phyloP scores from a whole-genome alignment of 2,888 invertebrate species.

The Lepeophtheirus nordmannii region DNA sequence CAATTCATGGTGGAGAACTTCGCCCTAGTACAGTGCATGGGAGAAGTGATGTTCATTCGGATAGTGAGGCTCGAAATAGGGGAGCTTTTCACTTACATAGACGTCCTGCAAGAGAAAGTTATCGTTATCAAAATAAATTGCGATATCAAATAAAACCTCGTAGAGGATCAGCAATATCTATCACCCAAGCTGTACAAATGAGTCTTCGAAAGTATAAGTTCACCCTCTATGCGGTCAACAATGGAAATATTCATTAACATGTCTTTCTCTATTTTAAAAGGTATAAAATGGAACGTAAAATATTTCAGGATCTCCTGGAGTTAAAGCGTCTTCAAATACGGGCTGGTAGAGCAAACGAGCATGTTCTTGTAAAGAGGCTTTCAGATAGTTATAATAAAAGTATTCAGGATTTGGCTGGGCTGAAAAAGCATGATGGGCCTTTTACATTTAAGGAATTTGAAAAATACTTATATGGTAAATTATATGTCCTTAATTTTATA shows the following conservation, averaged over 20 bases:
- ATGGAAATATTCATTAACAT: background rate
- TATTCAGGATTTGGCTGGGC: conserved; percentile 46
- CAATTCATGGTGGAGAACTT: too few species aligned
- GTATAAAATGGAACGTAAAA: conserved; percentile 75
- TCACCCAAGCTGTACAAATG: conserved; percentile 69
- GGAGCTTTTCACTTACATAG: too few species aligned
- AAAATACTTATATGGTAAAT: conserved; percentile 58
- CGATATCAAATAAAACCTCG: too few species aligned
- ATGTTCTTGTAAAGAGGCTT: conserved; percentile 67
- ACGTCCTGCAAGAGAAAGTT: too few species aligned
- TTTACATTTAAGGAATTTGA: conserved; percentile 50
- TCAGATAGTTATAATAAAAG: conserved; percentile 67
- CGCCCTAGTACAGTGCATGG: too few species aligned
- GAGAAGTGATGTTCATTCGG: too few species aligned
- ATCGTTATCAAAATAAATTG: too few species aligned
- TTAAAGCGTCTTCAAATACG: conserved; percentile 79
- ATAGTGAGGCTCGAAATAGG: too few species aligned
- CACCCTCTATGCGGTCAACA: background rate
- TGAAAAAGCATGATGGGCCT: conserved; percentile 40
- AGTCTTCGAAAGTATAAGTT: conserved; percentile 57
- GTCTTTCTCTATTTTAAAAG: conserved; percentile 33
- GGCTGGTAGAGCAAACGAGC: conserved; percentile 71
- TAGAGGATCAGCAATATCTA: conserved; percentile 45
- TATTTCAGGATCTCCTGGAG: conserved; percentile 81
- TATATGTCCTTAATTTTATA: conserved; percentile 17